These are phyloP conservation scores for Aplochiton taeniatus DNA, from an alignment of 2,797 vertebrate genomes.

Conservation along the genomic window DNA sequence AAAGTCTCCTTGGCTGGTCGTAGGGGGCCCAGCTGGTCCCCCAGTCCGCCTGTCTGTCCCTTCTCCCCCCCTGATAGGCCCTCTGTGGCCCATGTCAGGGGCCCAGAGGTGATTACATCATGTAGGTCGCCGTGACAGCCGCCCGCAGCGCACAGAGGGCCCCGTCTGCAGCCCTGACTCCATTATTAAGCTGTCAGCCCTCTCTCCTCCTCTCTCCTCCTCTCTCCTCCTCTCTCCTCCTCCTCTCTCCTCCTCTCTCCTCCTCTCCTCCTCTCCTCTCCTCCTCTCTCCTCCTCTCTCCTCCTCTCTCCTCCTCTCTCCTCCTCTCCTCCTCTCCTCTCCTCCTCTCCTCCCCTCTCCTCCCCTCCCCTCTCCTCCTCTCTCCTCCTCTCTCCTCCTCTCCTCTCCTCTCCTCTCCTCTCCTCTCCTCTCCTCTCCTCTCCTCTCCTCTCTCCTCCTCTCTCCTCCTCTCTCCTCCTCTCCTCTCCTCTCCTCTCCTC, in stretches of 20 bases:
- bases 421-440: slow-evolving; percentile 12
- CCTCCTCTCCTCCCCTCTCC: slow-evolving; percentile 9
- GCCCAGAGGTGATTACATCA: slow-evolving; percentile 76
- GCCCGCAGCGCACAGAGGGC: slow-evolving; percentile 54
- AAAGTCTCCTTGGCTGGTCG: too few relatives aligned
- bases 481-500: too few relatives aligned
- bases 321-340: slow-evolving; percentile 55
- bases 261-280: neutral
- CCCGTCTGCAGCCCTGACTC: slow-evolving; percentile 48
- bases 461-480: slow-evolving; percentile 50
- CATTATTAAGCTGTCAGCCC: slow-evolving; percentile 78
- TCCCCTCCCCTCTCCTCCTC: slow-evolving; percentile 63
- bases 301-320: neutral
- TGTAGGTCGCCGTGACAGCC: slow-evolving; percentile 76
- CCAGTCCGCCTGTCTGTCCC: neutral
- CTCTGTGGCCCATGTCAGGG: slow-evolving; percentile 64
- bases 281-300: slow-evolving; percentile 2
- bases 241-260: slow-evolving; percentile 22
- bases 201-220: slow-evolving; percentile 34
- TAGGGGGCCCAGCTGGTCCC: neutral
- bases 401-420: neutral
- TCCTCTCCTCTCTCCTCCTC: slow-evolving; percentile 50
- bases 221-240: slow-evolving; percentile 59
- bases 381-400: neutral
- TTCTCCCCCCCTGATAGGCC: slow-evolving; percentile 48